These are phyloP conservation scores for Tetragonula carbonaria DNA, from an alignment of 2,888 invertebrate genomes.

Conservation along the genomic window DNA sequence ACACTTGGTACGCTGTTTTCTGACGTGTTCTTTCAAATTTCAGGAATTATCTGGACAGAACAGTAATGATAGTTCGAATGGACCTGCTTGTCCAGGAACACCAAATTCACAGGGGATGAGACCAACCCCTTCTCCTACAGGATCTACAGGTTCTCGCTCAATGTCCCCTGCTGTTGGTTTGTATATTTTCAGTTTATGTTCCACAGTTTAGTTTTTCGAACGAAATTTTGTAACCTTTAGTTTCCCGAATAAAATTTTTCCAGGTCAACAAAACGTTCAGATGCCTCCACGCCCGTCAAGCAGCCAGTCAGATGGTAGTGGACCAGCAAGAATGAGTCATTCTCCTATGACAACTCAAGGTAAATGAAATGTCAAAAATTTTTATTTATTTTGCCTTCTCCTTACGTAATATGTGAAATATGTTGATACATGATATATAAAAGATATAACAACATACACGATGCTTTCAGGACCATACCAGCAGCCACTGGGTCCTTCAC, in stretches of 20 bases:
- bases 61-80: slow-evolving; percentile 94
- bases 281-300: slow-evolving; percentile 98
- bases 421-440: too few relatives aligned
- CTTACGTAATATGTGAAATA: too few relatives aligned
- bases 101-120: slow-evolving; percentile 93
- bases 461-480: slow-evolving; percentile 85
- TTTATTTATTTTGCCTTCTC: not conserved
- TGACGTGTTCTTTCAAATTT: slow-evolving; percentile 19
- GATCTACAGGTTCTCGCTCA: slow-evolving; percentile 97
- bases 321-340: slow-evolving; percentile 88
- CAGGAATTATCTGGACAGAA: slow-evolving; percentile 95
- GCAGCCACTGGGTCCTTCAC: slow-evolving; percentile 86
- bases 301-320: slow-evolving; percentile 86
- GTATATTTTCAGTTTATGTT: slow-evolving; percentile 80
- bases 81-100: slow-evolving; percentile 86
- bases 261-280: slow-evolving; percentile 96
- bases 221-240: not conserved
- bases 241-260: not conserved
- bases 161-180: slow-evolving; percentile 99
- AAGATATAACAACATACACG: not conserved
- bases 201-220: not conserved
- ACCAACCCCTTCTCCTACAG: slow-evolving; percentile 96
- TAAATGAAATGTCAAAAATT: slow-evolving; percentile 59
- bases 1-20: too few relatives aligned
- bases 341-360: slow-evolving; percentile 89